These are phyloP conservation scores for Tipula helvola DNA, from an alignment of 2,888 invertebrate genomes.

Conservation along the genomic window DNA sequence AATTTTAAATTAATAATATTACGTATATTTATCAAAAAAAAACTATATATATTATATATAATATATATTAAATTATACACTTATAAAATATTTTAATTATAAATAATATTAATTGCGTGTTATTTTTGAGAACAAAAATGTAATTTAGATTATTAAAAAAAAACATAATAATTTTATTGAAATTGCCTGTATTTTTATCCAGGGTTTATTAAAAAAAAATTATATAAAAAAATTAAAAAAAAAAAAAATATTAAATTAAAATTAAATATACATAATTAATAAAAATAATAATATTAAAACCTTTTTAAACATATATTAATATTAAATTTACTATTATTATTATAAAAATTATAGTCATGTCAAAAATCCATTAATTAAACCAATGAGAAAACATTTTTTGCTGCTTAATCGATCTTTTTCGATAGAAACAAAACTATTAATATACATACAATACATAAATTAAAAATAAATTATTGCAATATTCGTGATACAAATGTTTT, in stretches of 20 bases:
- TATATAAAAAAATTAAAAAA: neutral
- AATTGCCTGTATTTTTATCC: slow-evolving; percentile 10
- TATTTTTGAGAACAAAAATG: neutral
- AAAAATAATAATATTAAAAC: neutral
- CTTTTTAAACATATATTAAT: neutral
- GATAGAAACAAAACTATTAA: neutral
- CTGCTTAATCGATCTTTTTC: slow-evolving; percentile 10
- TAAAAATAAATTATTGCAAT: slow-evolving; percentile 6
- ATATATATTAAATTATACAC: slow-evolving; percentile 4
- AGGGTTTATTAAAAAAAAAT: slow-evolving; percentile 8
- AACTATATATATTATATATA: neutral
- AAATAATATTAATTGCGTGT: neutral
- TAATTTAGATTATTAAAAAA: slow-evolving; percentile 4
- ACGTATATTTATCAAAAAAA: neutral
- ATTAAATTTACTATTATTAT: slow-evolving; percentile 5
- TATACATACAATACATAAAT: neutral
- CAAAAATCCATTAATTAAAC: neutral
- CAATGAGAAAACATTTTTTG: slow-evolving; percentile 6
- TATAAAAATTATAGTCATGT: neutral
- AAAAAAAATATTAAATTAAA: neutral
- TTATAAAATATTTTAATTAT: neutral
- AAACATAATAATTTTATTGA: neutral
- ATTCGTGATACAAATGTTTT: slow-evolving; percentile 10
- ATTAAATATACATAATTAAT: neutral
- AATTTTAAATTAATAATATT: neutral